A percentile compares a stretch with the other conserved stretches of the same genome.
Evolutionary conservation across 2,113 vertebrate species (phyloP).

Genomic region (Hippocampus barbouri): DNA sequence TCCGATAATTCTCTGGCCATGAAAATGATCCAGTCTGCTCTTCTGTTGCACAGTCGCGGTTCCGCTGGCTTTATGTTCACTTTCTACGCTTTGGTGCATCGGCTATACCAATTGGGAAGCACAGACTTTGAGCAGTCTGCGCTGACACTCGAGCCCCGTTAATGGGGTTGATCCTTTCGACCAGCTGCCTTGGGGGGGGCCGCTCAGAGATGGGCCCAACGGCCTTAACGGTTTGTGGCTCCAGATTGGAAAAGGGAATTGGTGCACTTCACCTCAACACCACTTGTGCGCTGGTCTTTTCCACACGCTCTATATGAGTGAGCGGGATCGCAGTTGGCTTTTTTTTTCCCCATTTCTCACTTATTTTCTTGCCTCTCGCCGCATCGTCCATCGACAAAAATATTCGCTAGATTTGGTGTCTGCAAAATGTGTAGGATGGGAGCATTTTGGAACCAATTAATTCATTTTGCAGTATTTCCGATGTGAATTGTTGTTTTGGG

Average conservation of each 20-base stretch:
- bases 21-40: neutral
- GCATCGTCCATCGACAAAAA: neutral
- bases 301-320: neutral
- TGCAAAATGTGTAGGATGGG: too few species aligned
- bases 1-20: neutral
- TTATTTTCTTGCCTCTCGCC: neutral
- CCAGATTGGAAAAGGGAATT: constrained; percentile 17
- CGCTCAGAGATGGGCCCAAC: constrained; percentile 2
- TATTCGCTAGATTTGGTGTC: too few species aligned
- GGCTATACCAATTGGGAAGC: neutral
- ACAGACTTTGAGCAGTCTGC: neutral
- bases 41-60: neutral
- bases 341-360: neutral
- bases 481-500: too few species aligned
- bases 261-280: neutral
- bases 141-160: neutral
- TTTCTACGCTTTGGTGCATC: neutral
- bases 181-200: neutral
- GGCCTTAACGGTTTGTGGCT: constrained; percentile 14
- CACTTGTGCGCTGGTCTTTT: constrained; percentile 2
- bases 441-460: too few species aligned
- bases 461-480: too few species aligned
- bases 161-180: neutral
- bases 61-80: neutral
- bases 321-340: neutral